Evolutionary conservation across 2,888 invertebrate species (phyloP), one percentile per base, ranked within the genome.

Genomic region (Zhengitettix transpicula): DNA sequence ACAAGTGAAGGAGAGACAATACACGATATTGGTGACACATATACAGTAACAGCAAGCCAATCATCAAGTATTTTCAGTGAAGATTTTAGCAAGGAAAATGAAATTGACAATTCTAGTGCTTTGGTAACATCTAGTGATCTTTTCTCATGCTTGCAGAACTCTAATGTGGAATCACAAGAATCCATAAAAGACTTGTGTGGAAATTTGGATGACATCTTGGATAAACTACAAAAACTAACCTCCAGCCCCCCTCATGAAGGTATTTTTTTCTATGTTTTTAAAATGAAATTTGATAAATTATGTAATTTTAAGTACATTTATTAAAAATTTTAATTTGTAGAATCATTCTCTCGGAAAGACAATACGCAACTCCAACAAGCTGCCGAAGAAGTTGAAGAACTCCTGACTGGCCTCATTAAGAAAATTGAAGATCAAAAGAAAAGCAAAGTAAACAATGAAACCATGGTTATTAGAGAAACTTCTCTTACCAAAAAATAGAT

Each of bases 351-450:
- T 52, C 68, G 68, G 40, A 68, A 68, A 62, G 84, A 85, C 69
- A 84, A 84, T 70, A 79, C 78, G 1, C 82, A 84, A 67, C 71
- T 85, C 5, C 81, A 84, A 56, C 79, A 81, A 66, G 84, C 84
- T 0, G 84, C 84, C 0, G 82, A 78, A 41, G 84, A 85, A 70
- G 83, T 85, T 76, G 85, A 85, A 69, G 84, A 82, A 10, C 74
- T 85, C 62, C 72, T 85, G 15, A 82, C 84, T 1, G 79, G 81
- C 0, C 73, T 85, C 41, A 84, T 85, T 57, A 78, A 84, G 55
- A 83, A 81, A 40, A 84, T 84, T 40, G 84, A 85, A 67, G 76
- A 77, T 57, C 73, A 79, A 7, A 76, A 78, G 9, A 76, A 77
- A 0, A 28, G 28, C 28, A 28, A 28, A 28, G 28, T 2, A 28